Evolutionary conservation across 2,888 invertebrate genomes (phyloP).

Genomic region (Acrocera orbiculus): DNA sequence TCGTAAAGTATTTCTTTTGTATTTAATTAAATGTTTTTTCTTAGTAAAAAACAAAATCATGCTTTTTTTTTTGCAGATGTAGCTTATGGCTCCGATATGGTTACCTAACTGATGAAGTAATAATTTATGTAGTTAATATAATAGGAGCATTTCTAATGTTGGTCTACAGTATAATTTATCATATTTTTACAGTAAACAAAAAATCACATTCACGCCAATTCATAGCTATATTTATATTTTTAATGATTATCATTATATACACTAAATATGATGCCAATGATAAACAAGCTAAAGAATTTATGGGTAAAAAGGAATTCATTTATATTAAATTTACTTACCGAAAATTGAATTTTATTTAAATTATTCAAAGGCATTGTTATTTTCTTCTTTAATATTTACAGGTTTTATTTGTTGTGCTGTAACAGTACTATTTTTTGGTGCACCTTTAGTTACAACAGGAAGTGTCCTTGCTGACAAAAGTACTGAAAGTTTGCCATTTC

Average conservation of each 20-base stretch:
- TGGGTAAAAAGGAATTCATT: slow-evolving; percentile 36
- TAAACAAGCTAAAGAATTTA: slow-evolving; percentile 35
- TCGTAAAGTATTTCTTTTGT: too few species aligned
- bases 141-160: slow-evolving; percentile 56
- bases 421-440: slow-evolving; percentile 63
- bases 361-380: background rate
- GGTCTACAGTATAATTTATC: slow-evolving; percentile 51
- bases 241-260: slow-evolving; percentile 40
- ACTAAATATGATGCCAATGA: slow-evolving; percentile 37
- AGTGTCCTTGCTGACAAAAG: slow-evolving; percentile 65
- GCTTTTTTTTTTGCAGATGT: slow-evolving; percentile 35
- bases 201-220: slow-evolving; percentile 44
- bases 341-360: background rate
- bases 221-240: slow-evolving; percentile 33
- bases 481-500: slow-evolving; percentile 74
- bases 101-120: slow-evolving; percentile 48
- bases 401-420: slow-evolving; percentile 49
- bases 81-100: slow-evolving; percentile 71
- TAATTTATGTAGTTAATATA: slow-evolving; percentile 55
- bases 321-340: background rate
- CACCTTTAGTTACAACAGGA: slow-evolving; percentile 60
- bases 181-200: slow-evolving; percentile 55
- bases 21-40: too few species aligned
- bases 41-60: too few species aligned
- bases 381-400: slow-evolving; percentile 21